Percentiles rank a stretch among this genome's conserved stretches.
phyloP scores from a whole-genome alignment of 2,797 vertebrate species.

The Pipistrellus nathusii region DNA sequence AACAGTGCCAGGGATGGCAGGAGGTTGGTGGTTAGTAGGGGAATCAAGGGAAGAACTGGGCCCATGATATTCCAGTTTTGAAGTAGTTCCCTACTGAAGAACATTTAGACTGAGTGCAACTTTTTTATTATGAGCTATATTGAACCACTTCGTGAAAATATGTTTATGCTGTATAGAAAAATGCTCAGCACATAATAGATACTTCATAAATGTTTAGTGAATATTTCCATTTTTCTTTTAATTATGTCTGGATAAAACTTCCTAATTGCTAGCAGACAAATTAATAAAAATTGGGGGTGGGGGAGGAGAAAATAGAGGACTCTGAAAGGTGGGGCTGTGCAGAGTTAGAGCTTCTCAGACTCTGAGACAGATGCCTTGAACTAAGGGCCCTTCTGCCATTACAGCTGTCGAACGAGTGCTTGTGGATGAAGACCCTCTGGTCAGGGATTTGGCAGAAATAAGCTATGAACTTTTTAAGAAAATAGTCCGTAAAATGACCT shows the following conservation, averaged over 20 bases:
- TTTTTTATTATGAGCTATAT: background rate
- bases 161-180: background rate
- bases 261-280: background rate
- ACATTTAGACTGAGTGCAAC: background rate
- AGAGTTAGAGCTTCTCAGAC: background rate
- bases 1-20: too few relatives aligned
- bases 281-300: background rate
- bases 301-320: rapidly evolving
- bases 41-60: too few relatives aligned
- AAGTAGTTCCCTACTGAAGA: background rate
- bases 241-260: background rate
- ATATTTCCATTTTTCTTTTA: background rate
- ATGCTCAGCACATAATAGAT: background rate
- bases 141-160: background rate
- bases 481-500: background rate
- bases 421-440: constrained; percentile 32
- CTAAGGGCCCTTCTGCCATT: constrained; percentile 28
- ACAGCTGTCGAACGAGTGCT: constrained; percentile 40
- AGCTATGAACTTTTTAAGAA: constrained; percentile 45
- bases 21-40: too few relatives aligned
- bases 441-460: background rate
- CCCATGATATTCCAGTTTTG: background rate
- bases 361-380: background rate
- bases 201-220: background rate
- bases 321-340: background rate